phyloP scores from a whole-genome alignment of 1,140 invertebrate genomes.

The Drosophila insularis region DNA sequence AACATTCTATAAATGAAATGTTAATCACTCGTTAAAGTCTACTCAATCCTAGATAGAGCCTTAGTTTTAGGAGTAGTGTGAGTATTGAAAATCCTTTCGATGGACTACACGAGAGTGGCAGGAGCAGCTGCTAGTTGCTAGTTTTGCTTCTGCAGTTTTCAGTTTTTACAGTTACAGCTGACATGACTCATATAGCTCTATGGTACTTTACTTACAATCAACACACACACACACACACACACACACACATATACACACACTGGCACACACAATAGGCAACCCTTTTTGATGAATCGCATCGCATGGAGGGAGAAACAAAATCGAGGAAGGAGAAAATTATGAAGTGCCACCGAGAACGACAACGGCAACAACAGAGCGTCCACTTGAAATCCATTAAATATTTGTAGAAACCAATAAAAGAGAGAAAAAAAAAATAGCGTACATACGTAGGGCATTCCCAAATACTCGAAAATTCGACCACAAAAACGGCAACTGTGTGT shows the following conservation, averaged over 20 bases:
- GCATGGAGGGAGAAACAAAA: conserved; percentile 3
- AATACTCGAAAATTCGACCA: conserved; percentile 26
- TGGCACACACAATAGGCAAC: conserved; percentile 35
- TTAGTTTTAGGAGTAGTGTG: not conserved
- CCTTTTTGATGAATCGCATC: conserved; percentile 39
- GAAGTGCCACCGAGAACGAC: conserved; percentile 68
- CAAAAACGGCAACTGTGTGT: conserved; percentile 77
- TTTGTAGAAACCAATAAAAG: conserved; percentile 81
- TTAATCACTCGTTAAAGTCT: too few relatives aligned
- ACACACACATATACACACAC: not conserved
- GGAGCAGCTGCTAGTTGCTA: conserved; percentile 12
- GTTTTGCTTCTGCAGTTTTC: conserved; percentile 33
- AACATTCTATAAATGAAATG: too few relatives aligned
- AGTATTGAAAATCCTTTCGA: not conserved
- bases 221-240: conserved; percentile 1
- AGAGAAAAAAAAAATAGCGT: conserved; percentile 30
- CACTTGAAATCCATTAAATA: conserved; percentile 81
- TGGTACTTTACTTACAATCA: conserved; percentile 35
- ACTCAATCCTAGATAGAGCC: not conserved
- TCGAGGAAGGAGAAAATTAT: conserved; percentile 49
- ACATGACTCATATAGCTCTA: conserved; percentile 55
- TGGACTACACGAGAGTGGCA: not conserved
- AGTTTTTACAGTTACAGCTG: conserved; percentile 43
- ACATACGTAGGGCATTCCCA: conserved; percentile 3
- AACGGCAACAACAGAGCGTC: conserved; percentile 58